A percentile compares a stretch with the other conserved stretches of the same genome.
These are phyloP conservation scores for Indicator maculatus DNA, from an alignment of 2,113 vertebrate species.

Conservation along the genomic window DNA sequence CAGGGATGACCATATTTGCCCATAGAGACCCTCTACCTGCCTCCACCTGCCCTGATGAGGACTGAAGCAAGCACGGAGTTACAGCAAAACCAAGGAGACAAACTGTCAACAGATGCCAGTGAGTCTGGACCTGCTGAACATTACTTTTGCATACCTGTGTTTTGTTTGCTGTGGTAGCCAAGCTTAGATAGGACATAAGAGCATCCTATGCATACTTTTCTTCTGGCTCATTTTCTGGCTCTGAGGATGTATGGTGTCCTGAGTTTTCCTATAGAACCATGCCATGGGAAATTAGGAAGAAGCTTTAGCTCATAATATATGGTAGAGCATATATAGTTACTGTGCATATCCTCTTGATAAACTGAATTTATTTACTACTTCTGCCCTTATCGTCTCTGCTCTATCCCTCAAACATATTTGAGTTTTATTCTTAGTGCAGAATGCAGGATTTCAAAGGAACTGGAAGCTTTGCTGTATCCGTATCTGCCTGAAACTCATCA, in stretches of 20 bases:
- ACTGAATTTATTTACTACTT: not conserved
- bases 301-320: not conserved
- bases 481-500: not conserved
- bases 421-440: not conserved
- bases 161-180: not conserved
- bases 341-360: not conserved
- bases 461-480: not conserved
- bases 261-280: not conserved
- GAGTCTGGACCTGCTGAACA: not conserved
- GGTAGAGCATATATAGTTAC: not conserved
- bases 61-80: not conserved
- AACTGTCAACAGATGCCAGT: accelerated
- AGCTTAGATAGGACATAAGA: not conserved
- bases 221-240: not conserved
- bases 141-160: not conserved
- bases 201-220: not conserved
- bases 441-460: not conserved
- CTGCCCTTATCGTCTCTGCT: not conserved
- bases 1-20: accelerated
- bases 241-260: accelerated
- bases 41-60: not conserved
- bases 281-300: not conserved
- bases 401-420: not conserved
- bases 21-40: accelerated
- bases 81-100: not conserved